Percentiles rank a stretch among this genome's conserved stretches.
Conservation (phyloP, 2,113 vertebrate species). For the Chrysemys picta region DNA sequence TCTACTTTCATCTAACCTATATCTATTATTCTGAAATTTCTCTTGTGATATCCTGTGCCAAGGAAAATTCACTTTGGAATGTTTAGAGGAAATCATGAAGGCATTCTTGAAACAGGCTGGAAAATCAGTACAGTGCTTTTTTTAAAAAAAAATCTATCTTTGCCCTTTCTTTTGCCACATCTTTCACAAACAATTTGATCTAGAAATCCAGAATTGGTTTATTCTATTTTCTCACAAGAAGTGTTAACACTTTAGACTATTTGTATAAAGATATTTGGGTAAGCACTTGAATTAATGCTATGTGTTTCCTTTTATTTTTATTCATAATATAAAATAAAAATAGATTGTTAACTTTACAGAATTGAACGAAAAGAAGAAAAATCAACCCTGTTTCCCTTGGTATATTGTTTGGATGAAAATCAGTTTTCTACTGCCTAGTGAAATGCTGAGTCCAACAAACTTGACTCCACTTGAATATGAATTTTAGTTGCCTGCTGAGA, state of each 20-base stretch:
- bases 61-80: background rate
- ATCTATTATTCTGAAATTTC: background rate
- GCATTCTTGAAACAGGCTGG: background rate
- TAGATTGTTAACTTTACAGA: background rate
- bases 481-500: background rate
- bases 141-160: too few relatives aligned
- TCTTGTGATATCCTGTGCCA: background rate
- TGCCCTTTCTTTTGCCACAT: background rate
- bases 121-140: background rate
- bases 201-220: background rate
- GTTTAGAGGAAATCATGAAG: background rate
- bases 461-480: background rate
- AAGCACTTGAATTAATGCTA: background rate
- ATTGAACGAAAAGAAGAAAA: background rate
- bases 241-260: background rate
- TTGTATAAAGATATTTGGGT: background rate
- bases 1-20: background rate
- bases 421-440: background rate
- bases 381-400: background rate
- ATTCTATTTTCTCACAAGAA: background rate
- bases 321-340: background rate
- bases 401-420: background rate
- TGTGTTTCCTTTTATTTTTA: background rate
- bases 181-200: background rate
- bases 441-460: background rate